phyloP scores from a whole-genome alignment of 1,140 invertebrate species.

The Apis laboriosa region DNA sequence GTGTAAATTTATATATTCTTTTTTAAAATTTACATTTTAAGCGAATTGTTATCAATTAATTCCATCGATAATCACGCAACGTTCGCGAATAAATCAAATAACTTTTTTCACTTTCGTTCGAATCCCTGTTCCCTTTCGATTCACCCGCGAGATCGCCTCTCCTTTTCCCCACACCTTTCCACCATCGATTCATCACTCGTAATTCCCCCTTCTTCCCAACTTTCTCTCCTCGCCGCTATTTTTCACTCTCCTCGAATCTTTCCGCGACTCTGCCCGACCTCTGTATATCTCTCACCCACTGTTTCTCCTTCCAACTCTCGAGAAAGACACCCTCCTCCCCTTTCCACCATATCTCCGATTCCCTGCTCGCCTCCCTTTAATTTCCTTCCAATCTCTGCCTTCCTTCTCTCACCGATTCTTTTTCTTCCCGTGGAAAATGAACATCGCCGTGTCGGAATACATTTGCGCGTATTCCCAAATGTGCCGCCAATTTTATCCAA shows the following conservation, averaged over 20 bases:
- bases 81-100: neutral
- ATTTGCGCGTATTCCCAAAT: conserved; percentile 21
- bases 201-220: neutral
- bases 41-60: no score
- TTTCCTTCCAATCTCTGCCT: neutral
- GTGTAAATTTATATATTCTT: no score
- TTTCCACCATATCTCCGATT: neutral
- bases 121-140: neutral
- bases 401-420: neutral
- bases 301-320: neutral
- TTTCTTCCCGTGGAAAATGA: neutral
- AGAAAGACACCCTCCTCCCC: neutral
- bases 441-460: conserved; percentile 13
- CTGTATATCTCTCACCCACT: neutral
- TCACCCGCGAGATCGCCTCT: neutral
- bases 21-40: no score
- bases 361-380: conserved; percentile 11
- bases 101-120: neutral
- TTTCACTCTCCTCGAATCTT: conserved; percentile 2
- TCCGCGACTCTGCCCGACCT: neutral
- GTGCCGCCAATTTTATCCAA: conserved; percentile 28
- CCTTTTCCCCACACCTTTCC: neutral
- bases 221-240: neutral
- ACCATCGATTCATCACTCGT: neutral
- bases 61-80: no score